Evolutionary conservation across 2,888 invertebrate genomes (phyloP), one percentile per base, ranked within the genome.

Genomic region (Orchesellides sinensis): DNA sequence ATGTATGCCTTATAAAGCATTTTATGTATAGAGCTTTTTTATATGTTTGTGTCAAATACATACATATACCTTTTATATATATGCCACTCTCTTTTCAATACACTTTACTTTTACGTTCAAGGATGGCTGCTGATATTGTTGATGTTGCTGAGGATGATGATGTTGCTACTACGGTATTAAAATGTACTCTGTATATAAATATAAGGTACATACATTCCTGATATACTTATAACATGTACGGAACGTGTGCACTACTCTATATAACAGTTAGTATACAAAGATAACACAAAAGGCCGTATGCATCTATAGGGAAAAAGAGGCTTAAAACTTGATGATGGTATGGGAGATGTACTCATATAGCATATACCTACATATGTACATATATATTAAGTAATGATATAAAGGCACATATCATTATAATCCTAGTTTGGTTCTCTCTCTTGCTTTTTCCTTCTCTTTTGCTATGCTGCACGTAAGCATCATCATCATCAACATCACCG

Each of bases 251-350:
- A 66, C 19, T n/a, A n/a, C n/a, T n/a, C n/a, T n/a, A n/a, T n/a
- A n/a, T n/a, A n/a, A n/a, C n/a, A n/a, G n/a, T n/a, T n/a, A 49
- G 12, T 19, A 63, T 35, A 10, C n/a, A 40, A 40, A 68, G 77
- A 68, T 65, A 74, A 74, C 59, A 75, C 75, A 77, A 77, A 74
- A 74, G 74, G 65, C 65, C 77, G 59, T 59, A 66, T 66, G 8
- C 66, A 35, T 49, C 66, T 27, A 49, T 47, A 66, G 47, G 63
- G 35, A 63, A 59, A 59, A 59, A 63, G 63, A 63, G 66, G 66
- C 66, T 66, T 66, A 66, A 66, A 66, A 66, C 25, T 49, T 66
- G 47, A 27, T 45, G 49, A 66, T 27, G 49, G 29, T 49, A 17
- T 27, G 2, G 12, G 23, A 45, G 65, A 66, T 21, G 25, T 23